phyloP scores from a whole-genome alignment of 2,888 invertebrate genomes.

The Phengaris arion region DNA sequence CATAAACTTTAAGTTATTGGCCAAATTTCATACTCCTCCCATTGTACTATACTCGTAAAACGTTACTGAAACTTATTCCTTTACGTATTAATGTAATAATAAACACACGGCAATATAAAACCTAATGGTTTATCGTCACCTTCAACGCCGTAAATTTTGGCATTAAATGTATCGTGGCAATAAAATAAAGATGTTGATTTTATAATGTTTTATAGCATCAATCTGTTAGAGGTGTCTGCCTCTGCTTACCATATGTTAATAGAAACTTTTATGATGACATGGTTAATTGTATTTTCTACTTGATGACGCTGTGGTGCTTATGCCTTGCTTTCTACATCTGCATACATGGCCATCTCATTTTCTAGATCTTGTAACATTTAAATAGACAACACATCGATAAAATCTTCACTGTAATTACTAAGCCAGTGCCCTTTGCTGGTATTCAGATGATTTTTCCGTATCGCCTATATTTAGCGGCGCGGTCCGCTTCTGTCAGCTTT shows the following conservation, averaged over 20 bases:
- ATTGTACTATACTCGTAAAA: too few species aligned
- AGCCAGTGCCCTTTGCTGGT: conserved; percentile 28
- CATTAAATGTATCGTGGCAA: conserved; percentile 8
- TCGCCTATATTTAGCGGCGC: conserved; percentile 10
- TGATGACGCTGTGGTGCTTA: not conserved
- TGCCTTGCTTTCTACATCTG: too few species aligned
- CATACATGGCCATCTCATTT: not conserved
- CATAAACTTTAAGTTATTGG: too few species aligned
- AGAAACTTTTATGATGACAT: not conserved
- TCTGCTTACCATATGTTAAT: not conserved
- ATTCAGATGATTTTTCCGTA: conserved; percentile 5
- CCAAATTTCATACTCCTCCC: too few species aligned
- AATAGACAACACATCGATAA: not conserved
- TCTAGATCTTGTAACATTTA: not conserved
- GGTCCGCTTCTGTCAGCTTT: conserved; percentile 26
- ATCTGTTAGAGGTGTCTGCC: conserved; percentile 6
- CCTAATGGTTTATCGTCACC: not conserved
- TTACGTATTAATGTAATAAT: not conserved
- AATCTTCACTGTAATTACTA: not conserved
- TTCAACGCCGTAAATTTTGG: not conserved
- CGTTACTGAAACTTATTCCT: too few species aligned
- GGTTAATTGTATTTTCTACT: not conserved
- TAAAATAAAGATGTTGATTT: conserved; percentile 21
- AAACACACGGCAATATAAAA: not conserved
- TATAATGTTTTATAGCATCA: conserved; percentile 16